Percentiles rank a stretch among this genome's conserved stretches.
phyloP scores from a whole-genome alignment of 2,797 vertebrate genomes.

The Lindbergichthys nudifrons region DNA sequence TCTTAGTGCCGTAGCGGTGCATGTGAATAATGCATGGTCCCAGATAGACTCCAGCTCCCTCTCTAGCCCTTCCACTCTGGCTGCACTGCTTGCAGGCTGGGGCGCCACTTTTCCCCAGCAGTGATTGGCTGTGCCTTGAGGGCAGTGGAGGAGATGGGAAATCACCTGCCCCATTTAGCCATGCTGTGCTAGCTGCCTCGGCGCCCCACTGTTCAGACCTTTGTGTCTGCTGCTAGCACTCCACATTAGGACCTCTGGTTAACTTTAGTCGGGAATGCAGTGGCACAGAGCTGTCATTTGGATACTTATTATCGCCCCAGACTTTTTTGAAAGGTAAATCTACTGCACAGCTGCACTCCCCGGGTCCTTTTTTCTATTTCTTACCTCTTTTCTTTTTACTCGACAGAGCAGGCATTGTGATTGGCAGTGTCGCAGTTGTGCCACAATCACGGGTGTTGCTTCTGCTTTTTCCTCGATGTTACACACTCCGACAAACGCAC shows the following conservation, averaged over 20 bases:
- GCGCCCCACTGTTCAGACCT: slow-evolving; percentile 78
- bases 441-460: slow-evolving; percentile 67
- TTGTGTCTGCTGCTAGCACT: slow-evolving; percentile 78
- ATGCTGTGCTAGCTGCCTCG: slow-evolving; percentile 76
- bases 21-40: slow-evolving; percentile 85
- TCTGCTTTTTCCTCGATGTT: slow-evolving; percentile 57
- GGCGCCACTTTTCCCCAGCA: slow-evolving; percentile 74
- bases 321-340: slow-evolving; percentile 78
- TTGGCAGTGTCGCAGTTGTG: slow-evolving; percentile 71
- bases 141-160: slow-evolving; percentile 84
- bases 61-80: slow-evolving; percentile 69
- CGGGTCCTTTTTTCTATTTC: slow-evolving; percentile 59
- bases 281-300: slow-evolving; percentile 76
- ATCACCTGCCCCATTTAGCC: slow-evolving; percentile 86
- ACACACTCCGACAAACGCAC: slow-evolving; percentile 44
- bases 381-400: slow-evolving; percentile 53
- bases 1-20: slow-evolving; percentile 81
- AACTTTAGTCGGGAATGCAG: slow-evolving; percentile 73
- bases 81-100: slow-evolving; percentile 70
- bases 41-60: slow-evolving; percentile 76
- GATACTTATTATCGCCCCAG: slow-evolving; percentile 77
- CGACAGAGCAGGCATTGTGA: slow-evolving; percentile 74
- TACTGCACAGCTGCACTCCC: slow-evolving; percentile 70
- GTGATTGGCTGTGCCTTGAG: slow-evolving; percentile 81
- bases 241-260: slow-evolving; percentile 79